A percentile compares a stretch with the other conserved stretches of the same genome.
Evolutionary conservation across 2,888 invertebrate species (phyloP).

Genomic region (Acanthococcus lagerstroemiae): DNA sequence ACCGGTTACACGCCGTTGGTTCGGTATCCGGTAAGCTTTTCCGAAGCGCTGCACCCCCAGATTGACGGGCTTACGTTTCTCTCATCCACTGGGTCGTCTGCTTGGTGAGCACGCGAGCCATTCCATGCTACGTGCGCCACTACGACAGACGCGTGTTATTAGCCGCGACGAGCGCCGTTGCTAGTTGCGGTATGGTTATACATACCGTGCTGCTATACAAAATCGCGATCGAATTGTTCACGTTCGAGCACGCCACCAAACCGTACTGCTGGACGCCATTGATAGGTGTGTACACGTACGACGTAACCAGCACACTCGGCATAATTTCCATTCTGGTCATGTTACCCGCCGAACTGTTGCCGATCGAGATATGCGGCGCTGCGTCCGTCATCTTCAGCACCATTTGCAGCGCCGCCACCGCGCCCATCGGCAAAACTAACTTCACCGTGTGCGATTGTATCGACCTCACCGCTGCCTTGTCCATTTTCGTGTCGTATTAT

Average conservation of each 20-base stretch:
- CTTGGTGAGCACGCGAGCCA: conserved; percentile 3
- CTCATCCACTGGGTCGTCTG: conserved; percentile 8
- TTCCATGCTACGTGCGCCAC: conserved; percentile 8
- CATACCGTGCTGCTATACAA: too few relatives aligned
- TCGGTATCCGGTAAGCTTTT: conserved; percentile 12
- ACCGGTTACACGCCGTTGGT: conserved; percentile 5
- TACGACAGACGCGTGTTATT: conserved; percentile 8
- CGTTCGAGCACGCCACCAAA: not conserved
- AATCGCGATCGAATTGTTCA: too few relatives aligned
- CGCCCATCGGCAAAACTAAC: conserved; percentile 11
- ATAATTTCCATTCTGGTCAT: conserved; percentile 20
- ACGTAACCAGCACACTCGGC: conserved; percentile 4
- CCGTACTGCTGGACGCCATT: not conserved
- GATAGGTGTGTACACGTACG: conserved; percentile 9
- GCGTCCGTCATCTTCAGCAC: not conserved
- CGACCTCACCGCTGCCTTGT: not conserved
- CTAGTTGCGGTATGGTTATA: not conserved
- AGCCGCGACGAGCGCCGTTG: not conserved
- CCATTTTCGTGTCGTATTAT: not conserved
- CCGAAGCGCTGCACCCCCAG: not conserved
- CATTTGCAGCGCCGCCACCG: not conserved
- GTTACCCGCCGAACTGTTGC: conserved; percentile 17
- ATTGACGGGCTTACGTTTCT: not conserved
- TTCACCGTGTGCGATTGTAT: not conserved
- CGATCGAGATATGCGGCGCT: conserved; percentile 4